phyloP scores from a whole-genome alignment of 1,140 invertebrate genomes.

The Zeugodacus cucurbitae region DNA sequence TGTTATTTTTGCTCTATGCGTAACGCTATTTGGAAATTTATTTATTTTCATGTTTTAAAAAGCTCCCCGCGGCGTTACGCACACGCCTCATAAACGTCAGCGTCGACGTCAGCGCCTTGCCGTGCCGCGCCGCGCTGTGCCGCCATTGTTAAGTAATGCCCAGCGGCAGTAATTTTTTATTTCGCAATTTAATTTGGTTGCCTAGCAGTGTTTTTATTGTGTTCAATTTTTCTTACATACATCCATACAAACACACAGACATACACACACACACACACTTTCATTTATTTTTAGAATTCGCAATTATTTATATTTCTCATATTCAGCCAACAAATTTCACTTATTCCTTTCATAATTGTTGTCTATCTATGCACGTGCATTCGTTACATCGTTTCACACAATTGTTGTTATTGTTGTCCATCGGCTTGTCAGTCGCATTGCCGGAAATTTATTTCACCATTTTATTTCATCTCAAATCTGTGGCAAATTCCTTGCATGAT shows the following conservation, averaged over 20 bases:
- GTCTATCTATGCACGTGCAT: not conserved
- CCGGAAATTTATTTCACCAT: not conserved
- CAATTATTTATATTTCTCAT: not conserved
- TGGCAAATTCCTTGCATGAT: not conserved
- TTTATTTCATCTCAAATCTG: not conserved
- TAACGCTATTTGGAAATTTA: not conserved
- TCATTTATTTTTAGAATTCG: not conserved
- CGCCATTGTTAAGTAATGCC: not conserved
- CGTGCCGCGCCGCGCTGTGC: not conserved
- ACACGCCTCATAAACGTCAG: not conserved
- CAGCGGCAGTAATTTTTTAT: not conserved
- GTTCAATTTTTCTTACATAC: not conserved
- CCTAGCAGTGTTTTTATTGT: not conserved
- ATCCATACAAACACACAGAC: not conserved
- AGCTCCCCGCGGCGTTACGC: not conserved
- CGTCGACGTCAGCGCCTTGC: not conserved
- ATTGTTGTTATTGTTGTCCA: not conserved
- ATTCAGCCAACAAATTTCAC: not conserved
- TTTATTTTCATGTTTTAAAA: slow-evolving; percentile 4
- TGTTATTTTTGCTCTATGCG: not conserved
- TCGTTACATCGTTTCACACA: not conserved
- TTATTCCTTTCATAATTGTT: not conserved
- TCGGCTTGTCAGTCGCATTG: not conserved
- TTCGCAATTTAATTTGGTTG: not conserved
- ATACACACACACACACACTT: not conserved